phyloP scores from a whole-genome alignment of 2,113 vertebrate species.

The Misgurnus mizolepis region DNA sequence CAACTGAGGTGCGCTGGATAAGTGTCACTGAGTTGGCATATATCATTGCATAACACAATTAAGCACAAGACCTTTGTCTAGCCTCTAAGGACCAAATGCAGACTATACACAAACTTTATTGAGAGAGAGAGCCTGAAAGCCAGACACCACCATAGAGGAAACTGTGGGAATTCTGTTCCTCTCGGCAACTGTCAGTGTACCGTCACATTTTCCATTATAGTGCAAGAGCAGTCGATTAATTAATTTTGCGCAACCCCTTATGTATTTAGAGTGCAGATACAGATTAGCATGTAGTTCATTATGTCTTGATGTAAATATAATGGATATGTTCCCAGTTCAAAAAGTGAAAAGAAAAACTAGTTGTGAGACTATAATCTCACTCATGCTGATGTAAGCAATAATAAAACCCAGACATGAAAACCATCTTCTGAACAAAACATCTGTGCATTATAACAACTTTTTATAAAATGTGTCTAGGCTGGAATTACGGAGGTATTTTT shows the following conservation, averaged over 20 bases:
- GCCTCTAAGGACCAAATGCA: slow-evolving; percentile 3
- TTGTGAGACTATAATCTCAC: no score
- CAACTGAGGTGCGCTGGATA: neutral
- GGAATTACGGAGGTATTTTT: no score
- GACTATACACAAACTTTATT: neutral
- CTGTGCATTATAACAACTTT: no score
- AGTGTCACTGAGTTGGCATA: slow-evolving; percentile 35
- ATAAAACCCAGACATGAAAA: no score
- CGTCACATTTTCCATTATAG: slow-evolving; percentile 4
- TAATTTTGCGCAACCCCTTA: slow-evolving; percentile 36
- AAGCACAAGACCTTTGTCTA: neutral
- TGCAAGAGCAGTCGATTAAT: slow-evolving; percentile 33
- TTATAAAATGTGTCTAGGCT: no score
- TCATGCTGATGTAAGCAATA: no score
- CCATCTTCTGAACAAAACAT: no score
- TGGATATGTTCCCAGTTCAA: slow-evolving; percentile 32
- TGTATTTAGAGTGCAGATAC: slow-evolving; percentile 28
- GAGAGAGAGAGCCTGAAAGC: neutral
- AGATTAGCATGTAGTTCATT: slow-evolving; percentile 27
- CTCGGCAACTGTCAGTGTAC: slow-evolving; percentile 14
- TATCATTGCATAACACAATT: slow-evolving; percentile 38
- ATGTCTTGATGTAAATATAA: slow-evolving; percentile 41
- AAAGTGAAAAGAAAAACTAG: slow-evolving; percentile 1
- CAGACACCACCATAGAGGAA: neutral
- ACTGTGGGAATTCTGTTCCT: slow-evolving; percentile 28